Evolutionary conservation across 1,140 invertebrate species (phyloP), one percentile per base, ranked within the genome.

Genomic region (Pseudomyrmex pallidus): DNA sequence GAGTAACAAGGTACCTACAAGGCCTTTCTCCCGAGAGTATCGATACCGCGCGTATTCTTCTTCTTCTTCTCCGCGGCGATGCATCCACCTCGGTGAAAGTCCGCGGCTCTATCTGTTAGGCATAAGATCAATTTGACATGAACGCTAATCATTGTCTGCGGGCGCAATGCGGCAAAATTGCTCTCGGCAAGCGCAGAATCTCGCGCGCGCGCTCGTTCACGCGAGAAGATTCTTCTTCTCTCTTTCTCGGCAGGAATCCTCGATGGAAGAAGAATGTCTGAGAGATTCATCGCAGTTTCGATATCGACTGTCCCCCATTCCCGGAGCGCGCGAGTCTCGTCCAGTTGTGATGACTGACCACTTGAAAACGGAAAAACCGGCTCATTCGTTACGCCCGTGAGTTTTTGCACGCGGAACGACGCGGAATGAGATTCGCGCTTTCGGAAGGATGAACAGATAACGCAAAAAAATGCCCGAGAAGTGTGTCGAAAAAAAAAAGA

Each of bases 81-180:
- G 67, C 76, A 62, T 56, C 35, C 35, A 35, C 35, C 50, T 77
- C 54, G 76, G 76, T 80, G 76, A 80, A 80, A 80, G 76, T 80
- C 66, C 12, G 54, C 10, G 56, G 15, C 44, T 10, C 74, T 78
- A 78, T 78, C 54, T 72, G 57, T 59, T 80, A 80, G 66, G 46
- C 66, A 17, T 25, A 20, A 59, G 76, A 70, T 72, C 52, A 56
- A 72, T 80, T 80, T 59, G 66, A 80, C 76, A 20, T 68, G 17
- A n/a, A 68, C 76, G 76, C 76, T 80, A 80, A 80, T 80, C 76
- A 80, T 80, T 80, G 76, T 72, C 66, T 20, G 44, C 76, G 64
- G 35, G 35, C 57, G 64, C 52, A 52, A 66, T 13, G 22, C 52
- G 52, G 54, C 52, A n/a, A 9, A 72, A 44, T 1, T 12, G 15